phyloP scores from a whole-genome alignment of 2,888 invertebrate genomes.

The Dryobota labecula region DNA sequence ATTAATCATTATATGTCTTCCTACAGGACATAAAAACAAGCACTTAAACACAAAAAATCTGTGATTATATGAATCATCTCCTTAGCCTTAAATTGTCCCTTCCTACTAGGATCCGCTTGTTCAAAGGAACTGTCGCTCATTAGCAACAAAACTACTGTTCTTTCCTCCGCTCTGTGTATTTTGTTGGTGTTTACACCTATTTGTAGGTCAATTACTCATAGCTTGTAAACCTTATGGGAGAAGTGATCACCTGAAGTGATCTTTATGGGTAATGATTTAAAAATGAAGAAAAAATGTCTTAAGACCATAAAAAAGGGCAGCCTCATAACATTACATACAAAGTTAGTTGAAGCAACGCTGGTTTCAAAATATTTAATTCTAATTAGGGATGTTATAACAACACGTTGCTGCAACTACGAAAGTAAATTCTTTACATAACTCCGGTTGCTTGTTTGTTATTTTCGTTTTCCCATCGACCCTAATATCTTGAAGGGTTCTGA shows the following conservation, averaged over 20 bases:
- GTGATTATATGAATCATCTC: slow-evolving; percentile 9
- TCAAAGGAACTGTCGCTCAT: slow-evolving; percentile 7
- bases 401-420: background rate
- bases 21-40: background rate
- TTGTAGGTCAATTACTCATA: background rate
- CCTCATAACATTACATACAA: background rate
- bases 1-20: background rate
- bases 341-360: background rate
- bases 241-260: no score
- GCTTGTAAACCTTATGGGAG: background rate
- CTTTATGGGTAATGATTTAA: background rate
- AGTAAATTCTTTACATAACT: background rate
- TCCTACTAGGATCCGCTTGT: slow-evolving; percentile 4
- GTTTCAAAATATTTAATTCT: background rate
- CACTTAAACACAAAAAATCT: background rate
- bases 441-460: no score
- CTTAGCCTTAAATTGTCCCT: background rate
- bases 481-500: background rate
- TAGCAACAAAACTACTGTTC: slow-evolving; percentile 7
- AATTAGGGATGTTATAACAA: background rate
- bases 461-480: background rate
- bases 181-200: slow-evolving; percentile 4
- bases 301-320: background rate
- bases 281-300: background rate
- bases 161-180: slow-evolving; percentile 6